A percentile compares a stretch with the other conserved stretches of the same genome.
These are phyloP conservation scores for Drosophila quadrilineata DNA, from an alignment of 1,140 invertebrate species.

Conservation along the genomic window DNA sequence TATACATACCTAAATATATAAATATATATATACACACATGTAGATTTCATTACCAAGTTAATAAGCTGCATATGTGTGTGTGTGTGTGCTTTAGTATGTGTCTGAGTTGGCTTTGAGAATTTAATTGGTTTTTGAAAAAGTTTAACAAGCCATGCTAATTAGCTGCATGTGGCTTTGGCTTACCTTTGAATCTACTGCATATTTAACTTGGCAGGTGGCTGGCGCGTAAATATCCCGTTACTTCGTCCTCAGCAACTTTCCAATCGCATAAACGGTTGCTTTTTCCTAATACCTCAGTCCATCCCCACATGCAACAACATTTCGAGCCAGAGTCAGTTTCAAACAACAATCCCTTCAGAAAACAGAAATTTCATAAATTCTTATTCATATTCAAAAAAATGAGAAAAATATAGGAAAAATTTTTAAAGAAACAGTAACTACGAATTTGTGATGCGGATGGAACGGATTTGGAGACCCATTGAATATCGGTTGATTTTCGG, in stretches of 20 bases:
- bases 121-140: conserved; percentile 80
- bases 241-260: conserved; percentile 23
- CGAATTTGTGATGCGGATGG: no score
- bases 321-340: no score
- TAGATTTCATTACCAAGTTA: conserved; percentile 63
- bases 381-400: no score
- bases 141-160: conserved; percentile 77
- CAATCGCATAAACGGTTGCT: conserved; percentile 17
- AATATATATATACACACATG: conserved; percentile 21
- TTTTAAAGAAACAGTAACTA: no score
- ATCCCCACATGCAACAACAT: no score
- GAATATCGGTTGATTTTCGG: no score
- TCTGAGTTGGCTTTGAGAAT: conserved; percentile 31
- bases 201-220: conserved; percentile 8
- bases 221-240: conserved; percentile 2
- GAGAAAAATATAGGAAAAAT: no score
- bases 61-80: conserved; percentile 5
- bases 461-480: no score
- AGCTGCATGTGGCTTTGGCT: conserved; percentile 58
- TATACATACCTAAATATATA: no score
- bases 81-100: conserved; percentile 11
- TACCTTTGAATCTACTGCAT: conserved; percentile 44
- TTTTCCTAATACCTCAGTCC: no score
- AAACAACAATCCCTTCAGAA: no score
- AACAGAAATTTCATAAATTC: no score